Percentiles rank a stretch among this genome's conserved stretches.
These are phyloP conservation scores for Gambelia wislizenii DNA, from an alignment of 2,797 vertebrate genomes.

Conservation along the genomic window DNA sequence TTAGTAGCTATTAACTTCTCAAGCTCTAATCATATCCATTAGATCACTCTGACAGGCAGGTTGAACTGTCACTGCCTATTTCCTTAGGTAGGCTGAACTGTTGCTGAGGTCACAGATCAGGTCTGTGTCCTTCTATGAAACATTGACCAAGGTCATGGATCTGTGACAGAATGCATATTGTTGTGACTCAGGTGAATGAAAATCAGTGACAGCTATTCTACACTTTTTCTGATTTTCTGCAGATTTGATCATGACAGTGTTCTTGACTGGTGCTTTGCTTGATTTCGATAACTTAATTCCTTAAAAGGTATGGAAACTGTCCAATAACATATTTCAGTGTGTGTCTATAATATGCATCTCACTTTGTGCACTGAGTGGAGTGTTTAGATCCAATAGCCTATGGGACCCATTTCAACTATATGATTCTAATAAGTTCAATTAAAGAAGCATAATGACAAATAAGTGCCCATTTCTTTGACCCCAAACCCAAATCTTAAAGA, in stretches of 20 bases:
- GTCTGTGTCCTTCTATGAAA: constrained; percentile 56
- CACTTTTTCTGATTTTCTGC: constrained; percentile 54
- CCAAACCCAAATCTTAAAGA: background rate
- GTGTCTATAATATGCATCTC: constrained; percentile 1
- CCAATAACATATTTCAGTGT: background rate
- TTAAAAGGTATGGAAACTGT: background rate
- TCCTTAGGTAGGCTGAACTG: constrained; percentile 46
- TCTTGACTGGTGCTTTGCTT: constrained; percentile 61
- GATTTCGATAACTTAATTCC: background rate
- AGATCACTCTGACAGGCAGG: constrained; percentile 43
- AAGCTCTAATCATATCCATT: constrained; percentile 11
- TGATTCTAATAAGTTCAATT: background rate
- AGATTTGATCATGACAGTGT: constrained; percentile 72
- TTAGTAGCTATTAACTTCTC: background rate
- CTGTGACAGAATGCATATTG: constrained; percentile 38
- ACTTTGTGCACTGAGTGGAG: background rate
- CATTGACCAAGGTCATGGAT: constrained; percentile 70
- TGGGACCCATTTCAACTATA: too few relatives aligned
- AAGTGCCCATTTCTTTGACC: rapidly evolving
- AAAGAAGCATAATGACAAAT: background rate
- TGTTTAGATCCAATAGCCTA: too few relatives aligned
- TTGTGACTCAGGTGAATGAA: constrained; percentile 45
- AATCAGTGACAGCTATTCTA: constrained; percentile 41
- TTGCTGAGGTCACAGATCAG: constrained; percentile 59
- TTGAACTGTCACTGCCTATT: background rate